phyloP scores from a whole-genome alignment of 2,797 vertebrate genomes.

The Poeciliopsis paucimaculata region DNA sequence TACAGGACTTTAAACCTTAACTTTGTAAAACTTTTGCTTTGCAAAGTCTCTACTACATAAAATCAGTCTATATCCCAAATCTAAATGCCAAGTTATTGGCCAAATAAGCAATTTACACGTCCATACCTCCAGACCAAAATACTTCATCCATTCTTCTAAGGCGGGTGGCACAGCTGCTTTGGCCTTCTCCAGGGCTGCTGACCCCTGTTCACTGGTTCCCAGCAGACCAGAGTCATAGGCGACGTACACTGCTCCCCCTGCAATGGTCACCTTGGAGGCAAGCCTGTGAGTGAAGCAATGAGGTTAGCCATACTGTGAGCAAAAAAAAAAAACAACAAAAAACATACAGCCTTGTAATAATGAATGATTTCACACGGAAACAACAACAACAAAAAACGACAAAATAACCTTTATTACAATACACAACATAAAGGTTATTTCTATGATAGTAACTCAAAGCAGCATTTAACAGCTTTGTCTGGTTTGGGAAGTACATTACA shows the following conservation, averaged over 20 bases:
- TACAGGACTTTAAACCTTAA: neutral
- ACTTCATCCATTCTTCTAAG: slow-evolving; percentile 88
- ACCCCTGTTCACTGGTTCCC: slow-evolving; percentile 83
- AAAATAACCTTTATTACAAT: neutral
- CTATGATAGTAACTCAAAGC: neutral
- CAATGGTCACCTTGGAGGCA: slow-evolving; percentile 87
- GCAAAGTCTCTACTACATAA: neutral
- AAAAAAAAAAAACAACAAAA: neutral
- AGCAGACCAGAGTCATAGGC: slow-evolving; percentile 89
- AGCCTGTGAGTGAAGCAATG: slow-evolving; percentile 76
- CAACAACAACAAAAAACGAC: neutral
- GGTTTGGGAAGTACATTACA: neutral
- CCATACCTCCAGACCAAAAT: slow-evolving; percentile 87
- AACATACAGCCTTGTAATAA: neutral
- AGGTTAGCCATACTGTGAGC: neutral
- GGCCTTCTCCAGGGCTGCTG: slow-evolving; percentile 84
- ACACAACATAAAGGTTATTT: neutral
- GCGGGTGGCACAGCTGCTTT: slow-evolving; percentile 85
- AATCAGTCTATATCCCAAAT: neutral
- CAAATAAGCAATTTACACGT: neutral
- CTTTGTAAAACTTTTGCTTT: no score
- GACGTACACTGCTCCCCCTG: slow-evolving; percentile 89
- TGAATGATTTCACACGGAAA: neutral
- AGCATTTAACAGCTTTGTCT: neutral
- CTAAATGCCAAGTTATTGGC: neutral